Evolutionary conservation across 2,888 invertebrate genomes (phyloP), one percentile per base, ranked within the genome.

Genomic region (Unio pictorum): DNA sequence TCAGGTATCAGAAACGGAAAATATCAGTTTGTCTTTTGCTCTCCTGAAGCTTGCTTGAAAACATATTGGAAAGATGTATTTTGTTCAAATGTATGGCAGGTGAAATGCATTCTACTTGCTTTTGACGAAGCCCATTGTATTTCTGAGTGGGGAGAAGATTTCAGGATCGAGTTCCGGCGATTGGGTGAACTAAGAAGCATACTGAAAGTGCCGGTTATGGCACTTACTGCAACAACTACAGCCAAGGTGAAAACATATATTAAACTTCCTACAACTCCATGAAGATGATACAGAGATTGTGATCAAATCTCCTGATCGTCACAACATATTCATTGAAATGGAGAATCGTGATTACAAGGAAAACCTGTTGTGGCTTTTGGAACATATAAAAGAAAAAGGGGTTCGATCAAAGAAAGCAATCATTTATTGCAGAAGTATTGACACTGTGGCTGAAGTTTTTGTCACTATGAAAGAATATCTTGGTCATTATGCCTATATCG

Each of bases 91-190:
- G 63, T 58, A 7, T 75, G 73, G 73, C 74, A 76, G 62, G 17
- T 55, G 26, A 59, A 66, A 55, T 20, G 67, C 23, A n/a, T 17
- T 54, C 57, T 68, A 30, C 55, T 79, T n/a, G 66, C 57, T 45
- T 65, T 77, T 58, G 72, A 77, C 57, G 75, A 79, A 64, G 75
- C 76, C 1, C 79, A 77, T 68, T 77, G 75, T 58, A 70, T 79
- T 17, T 77, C 75, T 17, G 79, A 75, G 64, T 75, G 76, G 76
- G 73, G 75, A 3, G 70, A 71, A 26, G 68, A 74, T 26, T 76
- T 75, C 55, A 54, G 76, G 30, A 61, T 64, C n/a, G 76, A 76
- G 18, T 76, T 71, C 65, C 65, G 57, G 34, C 20, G 64, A 30
- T 34, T 75, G 45, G 56, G 67, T 20, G 66, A 72, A 23, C 57